A percentile compares a stretch with the other conserved stretches of the same genome.
These are phyloP conservation scores for Bothrops alternatus DNA, from an alignment of 2,797 vertebrate genomes.

Conservation along the genomic window DNA sequence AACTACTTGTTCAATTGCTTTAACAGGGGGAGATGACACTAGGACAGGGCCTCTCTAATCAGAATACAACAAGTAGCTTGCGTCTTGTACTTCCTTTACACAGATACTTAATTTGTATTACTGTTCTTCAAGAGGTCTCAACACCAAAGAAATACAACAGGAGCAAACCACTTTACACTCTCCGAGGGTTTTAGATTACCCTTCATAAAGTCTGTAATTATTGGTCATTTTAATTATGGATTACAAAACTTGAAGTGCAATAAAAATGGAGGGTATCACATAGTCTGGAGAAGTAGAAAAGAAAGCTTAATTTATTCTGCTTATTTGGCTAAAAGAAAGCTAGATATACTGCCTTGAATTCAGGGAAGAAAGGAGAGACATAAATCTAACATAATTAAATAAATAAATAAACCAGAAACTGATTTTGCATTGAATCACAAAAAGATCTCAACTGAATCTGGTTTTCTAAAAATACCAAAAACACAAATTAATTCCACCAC, in stretches of 20 bases:
- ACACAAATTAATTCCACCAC: not conserved
- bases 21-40: not conserved
- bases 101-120: not conserved
- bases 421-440: not conserved
- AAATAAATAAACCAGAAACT: not conserved
- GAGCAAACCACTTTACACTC: not conserved
- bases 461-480: not conserved
- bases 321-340: not conserved
- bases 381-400: not conserved
- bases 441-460: not conserved
- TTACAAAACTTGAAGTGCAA: not conserved
- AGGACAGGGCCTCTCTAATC: not conserved
- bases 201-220: not conserved
- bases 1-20: not conserved
- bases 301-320: not conserved
- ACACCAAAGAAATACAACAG: not conserved
- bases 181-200: not conserved
- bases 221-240: not conserved
- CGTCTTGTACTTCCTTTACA: not conserved
- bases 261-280: not conserved
- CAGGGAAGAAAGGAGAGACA: not conserved
- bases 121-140: not conserved
- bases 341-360: not conserved
- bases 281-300: not conserved
- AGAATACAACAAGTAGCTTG: not conserved